Percentiles rank a stretch among this genome's conserved stretches.
Evolutionary conservation across 2,888 invertebrate genomes (phyloP).

Genomic region (Pheosia gnoma): DNA sequence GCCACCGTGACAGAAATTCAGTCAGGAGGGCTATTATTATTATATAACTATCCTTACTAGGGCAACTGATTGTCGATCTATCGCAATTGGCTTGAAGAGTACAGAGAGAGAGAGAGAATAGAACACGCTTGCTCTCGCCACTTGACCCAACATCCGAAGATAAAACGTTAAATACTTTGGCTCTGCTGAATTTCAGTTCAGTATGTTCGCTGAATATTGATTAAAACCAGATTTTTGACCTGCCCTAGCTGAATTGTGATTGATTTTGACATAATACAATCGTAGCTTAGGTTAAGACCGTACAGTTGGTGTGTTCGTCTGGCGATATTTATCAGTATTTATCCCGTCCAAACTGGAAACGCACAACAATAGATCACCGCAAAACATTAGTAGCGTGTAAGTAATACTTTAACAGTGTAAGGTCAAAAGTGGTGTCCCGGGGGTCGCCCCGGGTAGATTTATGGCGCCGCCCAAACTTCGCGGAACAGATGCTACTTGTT

Average conservation of each 20-base stretch:
- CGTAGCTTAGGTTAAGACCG: too few species aligned
- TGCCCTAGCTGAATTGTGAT: slow-evolving; percentile 34
- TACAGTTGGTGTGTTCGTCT: too few species aligned
- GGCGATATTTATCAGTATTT: too few species aligned
- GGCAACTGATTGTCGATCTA: too few species aligned
- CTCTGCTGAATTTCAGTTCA: slow-evolving; percentile 62
- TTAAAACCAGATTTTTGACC: slow-evolving; percentile 50
- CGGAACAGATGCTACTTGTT: slow-evolving; percentile 38
- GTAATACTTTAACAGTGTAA: slow-evolving; percentile 35
- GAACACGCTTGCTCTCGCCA: slow-evolving; percentile 12
- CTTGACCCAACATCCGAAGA: slow-evolving; percentile 43
- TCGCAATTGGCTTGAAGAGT: too few species aligned
- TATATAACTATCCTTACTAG: too few species aligned
- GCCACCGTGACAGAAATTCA: too few species aligned
- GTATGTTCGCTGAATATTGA: slow-evolving; percentile 60
- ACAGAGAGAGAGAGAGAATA: too few species aligned
- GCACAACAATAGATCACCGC: slow-evolving; percentile 1
- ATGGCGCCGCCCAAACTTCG: slow-evolving; percentile 37
- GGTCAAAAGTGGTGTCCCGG: slow-evolving; percentile 40
- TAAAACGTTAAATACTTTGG: slow-evolving; percentile 61
- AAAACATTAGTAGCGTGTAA: slow-evolving; percentile 21
- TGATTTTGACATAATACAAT: slow-evolving; percentile 6
- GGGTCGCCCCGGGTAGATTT: slow-evolving; percentile 42
- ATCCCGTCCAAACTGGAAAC: neutral
- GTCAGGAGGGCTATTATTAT: too few species aligned